These are phyloP conservation scores for Sebastes dallii DNA, from an alignment of 2,797 vertebrate species.

Conservation along the genomic window DNA sequence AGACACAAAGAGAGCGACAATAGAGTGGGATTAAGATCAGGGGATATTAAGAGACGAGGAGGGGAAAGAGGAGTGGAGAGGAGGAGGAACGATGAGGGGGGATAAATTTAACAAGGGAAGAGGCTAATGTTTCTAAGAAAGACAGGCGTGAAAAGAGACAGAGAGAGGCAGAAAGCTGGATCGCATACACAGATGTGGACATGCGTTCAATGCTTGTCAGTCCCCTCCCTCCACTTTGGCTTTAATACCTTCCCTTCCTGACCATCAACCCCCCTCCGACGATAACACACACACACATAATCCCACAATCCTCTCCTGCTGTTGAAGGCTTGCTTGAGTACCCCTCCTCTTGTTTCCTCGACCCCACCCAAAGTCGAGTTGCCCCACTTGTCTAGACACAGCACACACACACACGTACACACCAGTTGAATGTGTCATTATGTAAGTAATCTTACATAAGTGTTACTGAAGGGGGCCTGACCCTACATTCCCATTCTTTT, in stretches of 20 bases:
- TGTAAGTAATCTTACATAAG: constrained; percentile 78
- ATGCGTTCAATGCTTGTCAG: constrained; percentile 45
- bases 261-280: constrained; percentile 2
- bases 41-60: constrained; percentile 30
- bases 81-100: constrained; percentile 13
- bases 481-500: constrained; percentile 43
- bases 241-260: constrained; percentile 70
- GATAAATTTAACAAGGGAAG: constrained; percentile 3
- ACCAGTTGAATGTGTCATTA: constrained; percentile 58
- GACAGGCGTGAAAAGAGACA: constrained; percentile 34
- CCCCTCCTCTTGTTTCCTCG: constrained; percentile 47
- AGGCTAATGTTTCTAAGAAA: constrained; percentile 27
- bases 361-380: constrained; percentile 54
- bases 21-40: constrained; percentile 54
- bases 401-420: constrained; percentile 15
- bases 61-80: neutral
- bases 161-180: constrained; percentile 43
- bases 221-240: constrained; percentile 59
- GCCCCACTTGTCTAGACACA: constrained; percentile 52
- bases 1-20: constrained; percentile 47
- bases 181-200: constrained; percentile 68
- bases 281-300: constrained; percentile 60
- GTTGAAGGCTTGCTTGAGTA: constrained; percentile 47
- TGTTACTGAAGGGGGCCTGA: constrained; percentile 53
- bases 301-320: constrained; percentile 77